These are phyloP conservation scores for Sceliomorpha sp. DNA, from an alignment of 2,888 invertebrate species.

Conservation along the genomic window DNA sequence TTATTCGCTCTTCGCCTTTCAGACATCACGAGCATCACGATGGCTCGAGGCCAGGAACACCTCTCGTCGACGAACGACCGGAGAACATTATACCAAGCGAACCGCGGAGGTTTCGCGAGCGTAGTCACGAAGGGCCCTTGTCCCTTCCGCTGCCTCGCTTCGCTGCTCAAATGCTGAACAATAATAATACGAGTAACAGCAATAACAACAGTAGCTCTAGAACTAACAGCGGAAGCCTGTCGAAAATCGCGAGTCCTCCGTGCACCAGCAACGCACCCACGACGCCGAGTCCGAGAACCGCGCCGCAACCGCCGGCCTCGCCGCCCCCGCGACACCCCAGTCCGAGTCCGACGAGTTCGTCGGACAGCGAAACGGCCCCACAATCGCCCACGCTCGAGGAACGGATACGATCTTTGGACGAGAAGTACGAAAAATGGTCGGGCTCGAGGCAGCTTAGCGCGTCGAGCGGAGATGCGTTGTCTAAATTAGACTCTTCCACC, in stretches of 20 bases:
- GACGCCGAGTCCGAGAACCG: constrained; percentile 82
- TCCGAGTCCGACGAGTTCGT: constrained; percentile 87
- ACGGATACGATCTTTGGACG: constrained; percentile 94
- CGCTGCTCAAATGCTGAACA: constrained; percentile 85
- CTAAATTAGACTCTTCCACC: constrained; percentile 81
- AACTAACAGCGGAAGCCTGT: constrained; percentile 50
- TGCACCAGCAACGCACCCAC: constrained; percentile 76
- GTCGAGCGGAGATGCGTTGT: constrained; percentile 81
- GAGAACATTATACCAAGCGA: constrained; percentile 88
- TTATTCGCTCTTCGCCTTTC: too few relatives aligned
- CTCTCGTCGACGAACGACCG: constrained; percentile 90
- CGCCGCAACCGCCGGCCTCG: constrained; percentile 84
- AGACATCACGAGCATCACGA: constrained; percentile 82
- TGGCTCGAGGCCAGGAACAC: constrained; percentile 92
- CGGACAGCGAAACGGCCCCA: constrained; percentile 86
- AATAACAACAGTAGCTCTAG: constrained; percentile 56
- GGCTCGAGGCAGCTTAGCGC: constrained; percentile 85
- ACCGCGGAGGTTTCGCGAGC: constrained; percentile 86
- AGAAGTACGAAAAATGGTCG: constrained; percentile 95
- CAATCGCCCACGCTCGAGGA: constrained; percentile 89
- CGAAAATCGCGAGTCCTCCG: constrained; percentile 78
- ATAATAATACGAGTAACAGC: constrained; percentile 66
- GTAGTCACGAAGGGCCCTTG: constrained; percentile 86
- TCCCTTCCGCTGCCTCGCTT: constrained; percentile 94
- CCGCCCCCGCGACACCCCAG: constrained; percentile 87